Evolutionary conservation across 2,797 vertebrate species (phyloP), one percentile per base, ranked within the genome.

Genomic region (Xiphorhynchus erythropygius): DNA sequence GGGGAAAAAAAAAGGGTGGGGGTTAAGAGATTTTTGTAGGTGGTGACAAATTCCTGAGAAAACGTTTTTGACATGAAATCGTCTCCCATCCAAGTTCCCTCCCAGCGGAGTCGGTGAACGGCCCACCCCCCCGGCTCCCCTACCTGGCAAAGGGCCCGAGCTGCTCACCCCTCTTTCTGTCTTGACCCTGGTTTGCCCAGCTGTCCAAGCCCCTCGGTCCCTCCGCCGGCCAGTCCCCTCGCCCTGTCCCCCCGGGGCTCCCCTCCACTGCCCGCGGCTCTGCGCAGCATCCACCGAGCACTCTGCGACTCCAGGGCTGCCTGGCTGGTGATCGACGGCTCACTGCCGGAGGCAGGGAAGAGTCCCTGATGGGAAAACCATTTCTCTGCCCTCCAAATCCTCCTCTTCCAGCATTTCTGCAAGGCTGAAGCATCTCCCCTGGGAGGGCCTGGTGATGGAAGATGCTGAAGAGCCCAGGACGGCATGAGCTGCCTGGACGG

Each of bases 31-130:
- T 49, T 64, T 92, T 94, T 89, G 93, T 92, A 91, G 82, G 82
- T 93, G 93, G 82, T 91, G 91, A 92, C 64, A 87, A 92, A 93
- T 92, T 56, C 87, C 89, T 80, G 84, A 1, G 49, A 84, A 85
- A 96, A 83, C 3, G 46, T 30, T 92, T 85, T 39, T 91, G 87
- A 87, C 60, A 41, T 17, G 79, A 89, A 94, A 69, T 62, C 27
- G 3, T 68, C 79, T 94, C 82, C 30, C 71, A 53, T 87, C 82
- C 82, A 85, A 91, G 37, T 35, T 71, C 39, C n/a, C 46, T 80
- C 73, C 32, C 6, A 0, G 49, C 0, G 0, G 71, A 76, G 71
- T 53, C 0, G 2, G 37, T 3, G 13, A 90, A 53, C 0, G 1
- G 49, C 18, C 42, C 14, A 11, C 30, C 42, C 10, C 27, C 16